Conservation (phyloP, 2,113 vertebrate species). For the Apistogramma diplotaenia region DNA sequence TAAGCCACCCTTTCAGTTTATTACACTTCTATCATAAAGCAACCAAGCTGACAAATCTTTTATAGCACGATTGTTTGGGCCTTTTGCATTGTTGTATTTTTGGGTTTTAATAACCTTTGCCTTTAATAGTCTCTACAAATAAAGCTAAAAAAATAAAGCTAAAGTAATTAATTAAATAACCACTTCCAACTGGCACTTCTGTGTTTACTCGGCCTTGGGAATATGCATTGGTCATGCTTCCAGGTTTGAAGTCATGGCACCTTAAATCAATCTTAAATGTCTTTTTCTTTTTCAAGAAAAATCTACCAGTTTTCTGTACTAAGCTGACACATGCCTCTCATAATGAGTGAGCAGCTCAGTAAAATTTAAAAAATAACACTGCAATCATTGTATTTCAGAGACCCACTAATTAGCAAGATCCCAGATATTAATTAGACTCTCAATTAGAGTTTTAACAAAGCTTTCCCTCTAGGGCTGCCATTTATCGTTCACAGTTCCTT, state of each 20-base stretch:
- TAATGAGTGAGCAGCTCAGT: background rate
- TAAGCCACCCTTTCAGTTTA: background rate
- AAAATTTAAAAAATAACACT: background rate
- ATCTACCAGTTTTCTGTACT: background rate
- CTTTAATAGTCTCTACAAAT: background rate
- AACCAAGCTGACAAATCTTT: background rate
- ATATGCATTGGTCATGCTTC: background rate
- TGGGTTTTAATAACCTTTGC: background rate
- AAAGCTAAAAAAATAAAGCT: background rate
- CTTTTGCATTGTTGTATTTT: background rate
- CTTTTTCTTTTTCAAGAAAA: background rate
- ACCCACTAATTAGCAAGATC: background rate
- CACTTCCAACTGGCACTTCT: background rate
- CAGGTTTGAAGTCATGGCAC: background rate
- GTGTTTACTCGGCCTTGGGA: background rate
- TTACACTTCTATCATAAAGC: background rate
- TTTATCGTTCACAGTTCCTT: background rate
- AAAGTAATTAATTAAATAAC: background rate
- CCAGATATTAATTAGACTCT: background rate
- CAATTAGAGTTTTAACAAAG: background rate
- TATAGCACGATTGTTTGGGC: background rate
- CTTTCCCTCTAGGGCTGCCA: background rate
- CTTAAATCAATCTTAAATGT: too few species aligned
- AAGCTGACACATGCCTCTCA: background rate
- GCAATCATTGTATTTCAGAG: background rate